Conservation (phyloP, 1,140 invertebrate species). For the Tetragnatha versicolor region DNA sequence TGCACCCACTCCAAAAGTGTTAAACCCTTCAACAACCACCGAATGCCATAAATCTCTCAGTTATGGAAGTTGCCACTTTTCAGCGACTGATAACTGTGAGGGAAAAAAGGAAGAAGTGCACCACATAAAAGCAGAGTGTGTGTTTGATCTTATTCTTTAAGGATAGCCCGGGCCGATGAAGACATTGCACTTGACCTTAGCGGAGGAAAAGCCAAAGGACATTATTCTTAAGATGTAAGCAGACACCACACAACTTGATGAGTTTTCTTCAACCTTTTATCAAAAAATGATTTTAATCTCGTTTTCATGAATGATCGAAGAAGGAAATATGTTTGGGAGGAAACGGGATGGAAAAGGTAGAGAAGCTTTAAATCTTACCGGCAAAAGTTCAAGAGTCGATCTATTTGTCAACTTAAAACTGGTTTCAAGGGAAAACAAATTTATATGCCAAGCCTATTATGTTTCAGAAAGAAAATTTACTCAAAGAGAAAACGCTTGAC, state of each 20-base stretch:
- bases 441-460: too few species aligned
- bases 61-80: constrained; percentile 11
- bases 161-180: neutral
- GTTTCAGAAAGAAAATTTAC: too few species aligned
- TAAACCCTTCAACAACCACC: constrained; percentile 2
- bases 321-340: neutral
- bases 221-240: neutral
- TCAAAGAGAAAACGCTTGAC: too few species aligned
- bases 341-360: too few species aligned
- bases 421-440: too few species aligned
- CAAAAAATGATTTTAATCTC: too few species aligned
- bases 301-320: too few species aligned
- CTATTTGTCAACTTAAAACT: too few species aligned
- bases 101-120: neutral
- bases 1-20: constrained; percentile 6
- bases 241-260: constrained; percentile 13
- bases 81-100: constrained; percentile 18
- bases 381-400: too few species aligned
- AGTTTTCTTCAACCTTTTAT: too few species aligned
- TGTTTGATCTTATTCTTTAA: too few species aligned
- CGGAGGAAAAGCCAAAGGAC: constrained; percentile 10
- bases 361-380: too few species aligned
- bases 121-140: neutral
- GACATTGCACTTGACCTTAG: neutral
- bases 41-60: constrained; percentile 9